Evolutionary conservation across 2,113 vertebrate genomes (phyloP), one percentile per base, ranked within the genome.

Genomic region (Speoplatyrhinus poulsoni): DNA sequence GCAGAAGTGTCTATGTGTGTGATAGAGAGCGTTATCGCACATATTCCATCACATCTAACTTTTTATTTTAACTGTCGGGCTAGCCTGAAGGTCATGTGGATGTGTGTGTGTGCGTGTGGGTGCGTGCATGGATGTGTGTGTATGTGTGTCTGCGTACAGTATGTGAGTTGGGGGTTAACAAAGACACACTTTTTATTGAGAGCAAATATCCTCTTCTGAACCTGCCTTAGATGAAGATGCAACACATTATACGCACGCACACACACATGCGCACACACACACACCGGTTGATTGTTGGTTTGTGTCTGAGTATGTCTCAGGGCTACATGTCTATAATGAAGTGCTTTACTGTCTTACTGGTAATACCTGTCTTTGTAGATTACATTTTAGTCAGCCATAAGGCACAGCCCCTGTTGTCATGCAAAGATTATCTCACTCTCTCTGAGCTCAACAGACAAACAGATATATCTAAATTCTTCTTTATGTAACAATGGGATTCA

Each of bases 331-430:
- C 78, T 72, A 15, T 77, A 86, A 86, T 85, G 79, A 83, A 83
- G 83, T 71, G 76, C 72, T 60, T 64, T 8, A 48, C 63, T 62
- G 82, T 65, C 63, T 70, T 72, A 13, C n/a, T 60, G 76, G 72
- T 83, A 77, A 80, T 81, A 79, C 76, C 80, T 82, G 60, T 70
- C 74, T 86, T 79, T 82, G 83, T 86, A 66, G 72, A 82, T 82
- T 86, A 75, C 80, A 76, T 85, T 86, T 82, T 72, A 77, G 60
- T 73, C 71, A 46, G 52, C 69, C 74, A 78, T 67, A 69, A 79
- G 68, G 74, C 57, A 6, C 59, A 46, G 70, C 72, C 56, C 73
- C 73, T 80, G 72, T 76, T 70, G 65, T 80, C 64, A 76, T 52
- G 64, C 67, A 62, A 9, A 69, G 58, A 85, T 80, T 78, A 80